A percentile compares a stretch with the other conserved stretches of the same genome.
phyloP scores from a whole-genome alignment of 2,797 vertebrate species.

The Capromys pilorides region DNA sequence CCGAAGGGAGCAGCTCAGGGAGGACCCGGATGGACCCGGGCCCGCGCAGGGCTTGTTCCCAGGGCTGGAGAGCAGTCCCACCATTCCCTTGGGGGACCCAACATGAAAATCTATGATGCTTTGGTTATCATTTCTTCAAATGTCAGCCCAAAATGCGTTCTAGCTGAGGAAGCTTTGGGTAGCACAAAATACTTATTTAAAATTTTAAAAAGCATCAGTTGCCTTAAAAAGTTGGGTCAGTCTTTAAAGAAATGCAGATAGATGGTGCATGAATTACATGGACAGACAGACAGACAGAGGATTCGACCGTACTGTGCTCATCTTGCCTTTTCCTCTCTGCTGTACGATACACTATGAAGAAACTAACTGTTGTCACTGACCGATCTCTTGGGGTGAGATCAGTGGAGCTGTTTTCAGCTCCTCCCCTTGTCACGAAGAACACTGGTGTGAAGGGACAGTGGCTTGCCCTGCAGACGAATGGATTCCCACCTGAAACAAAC shows the following conservation, averaged over 20 bases:
- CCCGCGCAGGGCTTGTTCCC: background rate
- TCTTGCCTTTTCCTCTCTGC: background rate
- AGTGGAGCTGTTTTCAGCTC: background rate
- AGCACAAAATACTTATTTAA: background rate
- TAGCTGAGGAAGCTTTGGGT: background rate
- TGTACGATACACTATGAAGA: background rate
- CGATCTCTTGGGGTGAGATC: background rate
- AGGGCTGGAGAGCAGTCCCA: background rate
- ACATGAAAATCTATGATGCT: background rate
- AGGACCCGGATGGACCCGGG: background rate
- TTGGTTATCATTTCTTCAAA: background rate
- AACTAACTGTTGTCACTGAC: background rate
- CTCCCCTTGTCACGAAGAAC: background rate
- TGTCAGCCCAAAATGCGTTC: background rate
- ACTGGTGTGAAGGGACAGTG: background rate
- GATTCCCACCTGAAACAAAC: background rate
- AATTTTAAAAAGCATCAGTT: background rate
- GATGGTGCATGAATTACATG: background rate
- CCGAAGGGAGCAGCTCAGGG: background rate
- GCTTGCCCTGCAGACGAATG: background rate
- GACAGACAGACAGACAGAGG: no score
- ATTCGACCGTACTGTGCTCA: background rate
- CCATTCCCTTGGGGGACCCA: background rate
- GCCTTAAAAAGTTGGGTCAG: background rate
- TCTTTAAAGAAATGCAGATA: background rate